Evolutionary conservation across 53 echinoderm and acorn worm species (phyloP).

Genomic region (Luidia sarsii): DNA sequence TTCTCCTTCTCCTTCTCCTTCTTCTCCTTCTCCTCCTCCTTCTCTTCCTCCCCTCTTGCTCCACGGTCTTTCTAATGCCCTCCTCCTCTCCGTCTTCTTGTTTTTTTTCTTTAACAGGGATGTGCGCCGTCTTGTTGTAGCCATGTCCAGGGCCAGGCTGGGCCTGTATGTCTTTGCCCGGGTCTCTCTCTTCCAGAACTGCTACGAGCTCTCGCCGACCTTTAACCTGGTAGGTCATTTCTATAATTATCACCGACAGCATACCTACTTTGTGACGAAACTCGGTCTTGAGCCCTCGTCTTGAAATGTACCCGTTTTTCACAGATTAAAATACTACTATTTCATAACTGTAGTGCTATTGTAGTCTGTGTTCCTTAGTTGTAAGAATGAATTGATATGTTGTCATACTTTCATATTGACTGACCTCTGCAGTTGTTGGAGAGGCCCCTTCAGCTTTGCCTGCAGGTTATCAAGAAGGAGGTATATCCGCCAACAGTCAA

Average conservation of each 20-base stretch:
- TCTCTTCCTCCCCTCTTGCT: no score
- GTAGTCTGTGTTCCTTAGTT: background rate
- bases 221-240: constrained; percentile 80
- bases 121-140: constrained; percentile 91
- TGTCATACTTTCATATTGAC: no score
- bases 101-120: constrained; percentile 61
- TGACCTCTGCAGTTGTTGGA: constrained; percentile 69
- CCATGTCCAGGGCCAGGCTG: constrained; percentile 96
- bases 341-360: background rate
- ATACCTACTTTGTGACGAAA: background rate
- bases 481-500: constrained; percentile 71
- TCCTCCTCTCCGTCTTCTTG: no score
- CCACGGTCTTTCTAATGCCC: no score
- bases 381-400: no score
- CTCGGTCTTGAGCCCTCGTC: background rate
- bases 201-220: constrained; percentile 87
- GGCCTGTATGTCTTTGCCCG: constrained; percentile 94
- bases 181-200: constrained; percentile 96
- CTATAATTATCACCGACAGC: background rate
- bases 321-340: no score
- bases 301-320: background rate
- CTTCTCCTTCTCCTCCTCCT: no score
- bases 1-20: no score
- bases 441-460: constrained; percentile 73
- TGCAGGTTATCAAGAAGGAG: constrained; percentile 64